Conservation (phyloP, 2,797 vertebrate species). For the Myotis myotis region DNA sequence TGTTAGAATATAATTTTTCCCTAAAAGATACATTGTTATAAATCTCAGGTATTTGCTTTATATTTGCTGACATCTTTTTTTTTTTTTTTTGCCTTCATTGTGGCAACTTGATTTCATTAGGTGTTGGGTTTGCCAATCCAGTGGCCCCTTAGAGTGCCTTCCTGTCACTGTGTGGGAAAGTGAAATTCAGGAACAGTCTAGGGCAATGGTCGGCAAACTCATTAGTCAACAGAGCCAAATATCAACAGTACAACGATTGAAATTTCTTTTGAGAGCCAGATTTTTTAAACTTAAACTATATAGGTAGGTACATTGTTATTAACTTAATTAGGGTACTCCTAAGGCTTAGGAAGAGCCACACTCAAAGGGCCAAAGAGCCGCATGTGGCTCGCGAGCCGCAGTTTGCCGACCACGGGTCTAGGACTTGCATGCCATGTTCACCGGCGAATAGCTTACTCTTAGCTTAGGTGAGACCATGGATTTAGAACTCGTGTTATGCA, state of each 20-base stretch:
- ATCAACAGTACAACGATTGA: too few relatives aligned
- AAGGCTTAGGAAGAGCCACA: too few relatives aligned
- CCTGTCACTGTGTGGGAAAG: neutral
- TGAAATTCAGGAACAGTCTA: neutral
- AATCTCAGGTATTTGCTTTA: neutral
- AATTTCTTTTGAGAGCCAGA: too few relatives aligned
- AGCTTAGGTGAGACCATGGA: too few relatives aligned
- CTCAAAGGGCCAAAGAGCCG: too few relatives aligned
- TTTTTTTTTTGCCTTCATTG: neutral
- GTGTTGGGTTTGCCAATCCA: neutral
- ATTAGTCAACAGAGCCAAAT: too few relatives aligned
- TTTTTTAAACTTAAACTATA: too few relatives aligned
- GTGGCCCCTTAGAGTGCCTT: neutral
- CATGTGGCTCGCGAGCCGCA: too few relatives aligned
- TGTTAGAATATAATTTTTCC: neutral
- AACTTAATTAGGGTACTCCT: too few relatives aligned
- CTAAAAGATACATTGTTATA: neutral
- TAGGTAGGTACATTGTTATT: too few relatives aligned
- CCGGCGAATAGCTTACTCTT: neutral
- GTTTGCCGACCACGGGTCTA: too few relatives aligned
- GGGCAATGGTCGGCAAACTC: neutral
- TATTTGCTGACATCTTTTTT: neutral
- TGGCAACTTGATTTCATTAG: neutral
- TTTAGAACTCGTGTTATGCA: neutral
- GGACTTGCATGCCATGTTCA: neutral